Evolutionary conservation across 2,797 vertebrate genomes (phyloP), one percentile per base, ranked within the genome.

Genomic region (Eospalax fontanierii): DNA sequence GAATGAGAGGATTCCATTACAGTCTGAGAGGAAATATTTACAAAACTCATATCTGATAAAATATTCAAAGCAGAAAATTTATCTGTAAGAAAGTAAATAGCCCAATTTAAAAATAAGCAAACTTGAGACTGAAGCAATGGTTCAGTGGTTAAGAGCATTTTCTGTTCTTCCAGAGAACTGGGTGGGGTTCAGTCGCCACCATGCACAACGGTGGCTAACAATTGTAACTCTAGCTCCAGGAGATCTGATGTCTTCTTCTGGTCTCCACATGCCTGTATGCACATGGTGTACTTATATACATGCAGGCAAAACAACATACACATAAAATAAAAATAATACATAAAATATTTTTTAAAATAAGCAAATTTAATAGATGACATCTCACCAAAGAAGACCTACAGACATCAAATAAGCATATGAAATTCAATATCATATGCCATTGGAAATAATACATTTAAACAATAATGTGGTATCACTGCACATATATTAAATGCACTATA

Each of bases 11-110:
- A 73, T 57, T 22, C 81, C 81, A 33, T 59, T 33, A 90, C 3
- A 46, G 38, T n/a, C 57, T 93, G 12, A 66, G 46, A 86, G 43
- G 76, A 78, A 89, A 75, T 70, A 82, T 89, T 81, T 89, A 38
- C 16, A 75, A 89, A 91, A 83, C 14, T 74, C 24, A 12, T 83
- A 65, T 71, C 28, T 89, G 35, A 89, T 84, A 87, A 95, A 84
- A 16, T 14, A 46, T 81, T 43, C 2, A 63, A 90, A 65, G 82
- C 92, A 80, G 57, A 40, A 94, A 92, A 65, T 40, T 73, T 68
- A 73, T 6, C 18, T 63, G 28, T 35, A 76, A 54, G 70, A 82
- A 40, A 90, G 38, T 5, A 93, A 87, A 83, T 35, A 79, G 50
- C n/a, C 10, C 22, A 43, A 40, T 89, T 90, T 65, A 94, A 78